These are phyloP conservation scores for Macrosoma leucophasiata DNA, from an alignment of 2,888 invertebrate genomes.

Conservation along the genomic window DNA sequence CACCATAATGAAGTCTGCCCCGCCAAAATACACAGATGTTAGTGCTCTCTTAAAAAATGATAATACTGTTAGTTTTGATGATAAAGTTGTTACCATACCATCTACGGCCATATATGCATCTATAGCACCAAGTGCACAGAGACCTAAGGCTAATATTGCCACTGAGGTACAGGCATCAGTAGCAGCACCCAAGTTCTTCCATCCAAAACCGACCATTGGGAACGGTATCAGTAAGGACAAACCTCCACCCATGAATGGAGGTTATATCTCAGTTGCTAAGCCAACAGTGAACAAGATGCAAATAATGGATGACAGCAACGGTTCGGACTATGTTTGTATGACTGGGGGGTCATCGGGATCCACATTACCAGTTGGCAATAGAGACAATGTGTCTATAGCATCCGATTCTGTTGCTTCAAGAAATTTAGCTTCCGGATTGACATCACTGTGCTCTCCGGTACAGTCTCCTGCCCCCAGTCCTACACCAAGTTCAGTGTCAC, in stretches of 20 bases:
- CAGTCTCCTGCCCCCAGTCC: conserved; percentile 79
- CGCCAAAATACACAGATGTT: conserved; percentile 67
- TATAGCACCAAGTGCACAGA: conserved; percentile 71
- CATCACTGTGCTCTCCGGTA: conserved; percentile 67
- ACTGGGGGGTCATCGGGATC: conserved; percentile 80
- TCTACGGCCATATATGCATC: conserved; percentile 72
- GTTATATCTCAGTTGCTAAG: conserved; percentile 40
- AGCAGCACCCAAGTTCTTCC: conserved; percentile 73
- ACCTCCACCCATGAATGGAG: conserved; percentile 48
- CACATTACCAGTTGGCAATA: conserved; percentile 58
- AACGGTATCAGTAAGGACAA: conserved; percentile 67
- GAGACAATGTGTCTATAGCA: conserved; percentile 55
- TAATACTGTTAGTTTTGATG: conserved; percentile 53
- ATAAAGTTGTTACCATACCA: conserved; percentile 62
- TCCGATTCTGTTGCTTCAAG: conserved; percentile 58
- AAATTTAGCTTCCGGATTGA: conserved; percentile 59
- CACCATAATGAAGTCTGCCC: conserved; percentile 68
- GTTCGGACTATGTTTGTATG: conserved; percentile 90
- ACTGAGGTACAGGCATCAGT: conserved; percentile 72
- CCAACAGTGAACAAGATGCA: conserved; percentile 55
- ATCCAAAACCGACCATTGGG: conserved; percentile 75
- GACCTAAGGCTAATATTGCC: conserved; percentile 70
- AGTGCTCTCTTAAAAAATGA: conserved; percentile 58
- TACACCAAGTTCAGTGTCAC: conserved; percentile 78
- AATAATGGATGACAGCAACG: conserved; percentile 82